Evolutionary conservation across 1,140 invertebrate genomes (phyloP).

Genomic region (Steinernema khuongi): DNA sequence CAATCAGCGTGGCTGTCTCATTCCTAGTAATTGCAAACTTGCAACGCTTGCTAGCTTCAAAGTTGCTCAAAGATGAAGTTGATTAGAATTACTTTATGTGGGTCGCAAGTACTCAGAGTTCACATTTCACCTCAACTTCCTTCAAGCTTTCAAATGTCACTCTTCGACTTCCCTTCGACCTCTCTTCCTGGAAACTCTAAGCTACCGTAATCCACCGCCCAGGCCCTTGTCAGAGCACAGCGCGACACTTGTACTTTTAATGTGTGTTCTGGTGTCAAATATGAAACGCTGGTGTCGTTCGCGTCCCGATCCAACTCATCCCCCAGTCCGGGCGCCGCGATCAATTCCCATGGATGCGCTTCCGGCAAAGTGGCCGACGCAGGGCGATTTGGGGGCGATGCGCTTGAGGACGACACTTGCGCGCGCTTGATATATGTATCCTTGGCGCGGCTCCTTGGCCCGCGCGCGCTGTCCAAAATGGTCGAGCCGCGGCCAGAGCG

Average conservation of each 20-base stretch:
- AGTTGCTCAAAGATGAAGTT: too few species aligned
- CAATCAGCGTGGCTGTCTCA: too few species aligned
- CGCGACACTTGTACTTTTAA: conserved; percentile 13
- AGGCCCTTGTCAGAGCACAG: too few species aligned
- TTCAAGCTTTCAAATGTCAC: too few species aligned
- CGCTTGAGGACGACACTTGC: conserved; percentile 6
- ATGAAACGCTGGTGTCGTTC: background rate
- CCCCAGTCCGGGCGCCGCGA: background rate
- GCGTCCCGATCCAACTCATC: background rate
- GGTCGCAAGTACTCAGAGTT: too few species aligned
- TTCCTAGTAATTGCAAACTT: too few species aligned
- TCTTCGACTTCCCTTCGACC: too few species aligned
- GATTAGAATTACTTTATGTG: too few species aligned
- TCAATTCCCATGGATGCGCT: background rate
- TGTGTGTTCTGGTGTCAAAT: background rate
- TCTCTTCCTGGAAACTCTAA: too few species aligned
- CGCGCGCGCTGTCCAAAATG: background rate
- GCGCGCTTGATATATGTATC: conserved; percentile 3
- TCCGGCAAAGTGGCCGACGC: background rate
- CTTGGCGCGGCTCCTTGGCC: background rate
- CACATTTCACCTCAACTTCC: too few species aligned
- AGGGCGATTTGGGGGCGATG: background rate
- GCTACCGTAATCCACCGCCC: too few species aligned
- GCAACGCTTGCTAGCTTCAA: too few species aligned
- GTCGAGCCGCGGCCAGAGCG: background rate